Evolutionary conservation across 2,113 vertebrate species (phyloP), one percentile per base, ranked within the genome.

Genomic region (Nanorana parkeri): DNA sequence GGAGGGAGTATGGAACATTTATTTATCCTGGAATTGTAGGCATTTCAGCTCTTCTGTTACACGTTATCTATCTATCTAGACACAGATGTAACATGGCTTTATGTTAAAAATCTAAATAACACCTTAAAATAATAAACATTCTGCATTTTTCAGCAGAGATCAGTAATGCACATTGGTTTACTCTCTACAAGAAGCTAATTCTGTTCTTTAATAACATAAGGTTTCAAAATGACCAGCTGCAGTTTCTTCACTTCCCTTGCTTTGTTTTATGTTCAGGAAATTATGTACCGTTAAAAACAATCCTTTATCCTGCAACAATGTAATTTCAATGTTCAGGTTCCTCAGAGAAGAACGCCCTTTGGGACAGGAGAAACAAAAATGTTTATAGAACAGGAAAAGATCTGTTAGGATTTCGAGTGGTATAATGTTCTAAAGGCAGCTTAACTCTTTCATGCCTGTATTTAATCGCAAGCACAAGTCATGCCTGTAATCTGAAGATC

Each of bases 211-310:
- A 51, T 68, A 47, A 6, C 8, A 64, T 23, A 60, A 26, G 68
- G 32, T 60, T 73, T 52, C 28, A 74, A 56, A 76, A 24, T 20
- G 55, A 68, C 64, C 80, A 75, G 80, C 80, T 83, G 80, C 80
- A 76, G 54, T 55, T 56, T 66, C 58, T 67, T 83, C 63, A 83
- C 72, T 83, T 83, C 80, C 80, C 63, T 76, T 83, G 80, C 72
- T 83, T 83, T 83, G 80, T 83, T 83, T 76, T 83, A 83, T 60
- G 29, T n/a, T 83, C 80, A 83, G 80, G 80, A 83, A 83, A 83
- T 83, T 75, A 83, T 76, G 80, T 51, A 32, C 80, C 52, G 63
- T 76, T 76, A 60, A 75, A 68, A 83, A 83, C 80, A 83, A 83
- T 83, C 71, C 71, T 76, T 83, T 83, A 76, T 75, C 71, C 72